Evolutionary conservation across 2,113 vertebrate genomes (phyloP), one percentile per base, ranked within the genome.

Genomic region (Rana temporaria): DNA sequence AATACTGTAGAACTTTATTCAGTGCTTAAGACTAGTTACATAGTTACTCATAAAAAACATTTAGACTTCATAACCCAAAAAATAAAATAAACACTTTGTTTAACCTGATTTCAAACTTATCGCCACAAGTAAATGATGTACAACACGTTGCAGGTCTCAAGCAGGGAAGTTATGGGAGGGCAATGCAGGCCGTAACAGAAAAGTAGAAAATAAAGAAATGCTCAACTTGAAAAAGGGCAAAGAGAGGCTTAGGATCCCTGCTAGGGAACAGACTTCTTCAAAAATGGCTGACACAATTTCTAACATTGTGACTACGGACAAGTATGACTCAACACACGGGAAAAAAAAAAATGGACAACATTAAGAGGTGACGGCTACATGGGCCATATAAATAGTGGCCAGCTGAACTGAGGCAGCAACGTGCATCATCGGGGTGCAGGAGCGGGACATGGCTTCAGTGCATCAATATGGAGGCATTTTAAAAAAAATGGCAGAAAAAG

Each of bases 1-100:
- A 82, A 82, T 82, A 73, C 80, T 82, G 80, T 71, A 82, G 74
- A 82, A 75, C 48, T 82, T 82, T 74, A 82, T 74, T 82, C 80
- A 82, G 80, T 82, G 80, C 80, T 66, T 66, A 82, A 66, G 80
- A 82, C 80, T 82, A 73, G 56, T 73, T 82, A 82, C 66, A 57
- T 26, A 53, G 67, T 75, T 66, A 75, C 70, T 66, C 62, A 71
- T 74, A 82, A 74, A 82, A 82, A 57, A 82, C 26, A 66, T 75
- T 72, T 38, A 81, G 62, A 78, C 76, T 79, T 79, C 30, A 79
- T 68, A 38, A 38, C 34, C 34, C 4, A 38, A 38, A 8, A 38
- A 60, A 66, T 30, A 26, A 42, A 80, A 38, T 66, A 73, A 80
- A 81, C 38, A 26, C 24, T 80, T 53, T 71, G n/a, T 66, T 70